A percentile compares a stretch with the other conserved stretches of the same genome.
Evolutionary conservation across 2,888 invertebrate species (phyloP).

Genomic region (Leistus spinibarbis): DNA sequence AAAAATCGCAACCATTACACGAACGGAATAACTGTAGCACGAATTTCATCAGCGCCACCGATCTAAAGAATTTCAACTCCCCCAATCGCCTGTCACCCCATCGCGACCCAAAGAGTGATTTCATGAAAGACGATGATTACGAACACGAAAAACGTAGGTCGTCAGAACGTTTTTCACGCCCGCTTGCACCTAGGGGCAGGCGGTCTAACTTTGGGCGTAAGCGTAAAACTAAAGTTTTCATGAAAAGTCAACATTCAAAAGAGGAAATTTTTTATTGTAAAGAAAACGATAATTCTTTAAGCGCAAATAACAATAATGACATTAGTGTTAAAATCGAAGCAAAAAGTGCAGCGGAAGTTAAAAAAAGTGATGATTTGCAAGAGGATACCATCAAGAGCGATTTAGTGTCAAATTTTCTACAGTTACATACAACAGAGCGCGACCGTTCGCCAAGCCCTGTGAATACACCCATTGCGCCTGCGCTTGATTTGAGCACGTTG

Average conservation of each 20-base stretch:
- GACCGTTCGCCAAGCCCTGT: slow-evolving; percentile 54
- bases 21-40: slow-evolving; percentile 49
- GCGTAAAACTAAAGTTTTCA: slow-evolving; percentile 46
- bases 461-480: slow-evolving; percentile 52
- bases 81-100: slow-evolving; percentile 55
- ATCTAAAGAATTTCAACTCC: slow-evolving; percentile 52
- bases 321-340: slow-evolving; percentile 4
- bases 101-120: slow-evolving; percentile 47
- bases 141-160: slow-evolving; percentile 69
- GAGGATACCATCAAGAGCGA: slow-evolving; percentile 41
- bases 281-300: slow-evolving; percentile 23
- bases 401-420: slow-evolving; percentile 49
- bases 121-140: slow-evolving; percentile 59
- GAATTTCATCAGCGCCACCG: slow-evolving; percentile 41
- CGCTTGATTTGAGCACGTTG: slow-evolving; percentile 63
- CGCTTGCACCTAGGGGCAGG: slow-evolving; percentile 64
- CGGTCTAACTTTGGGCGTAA: slow-evolving; percentile 48
- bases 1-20: slow-evolving; percentile 52
- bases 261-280: slow-evolving; percentile 34
- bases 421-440: slow-evolving; percentile 47
- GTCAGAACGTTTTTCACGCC: slow-evolving; percentile 68
- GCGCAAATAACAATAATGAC: slow-evolving; percentile 29
- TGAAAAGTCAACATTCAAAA: slow-evolving; percentile 32
- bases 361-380: slow-evolving; percentile 44
- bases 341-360: slow-evolving; percentile 34